Percentiles rank a stretch among this genome's conserved stretches.
Conservation (phyloP, 2,113 vertebrate species). For the Chloroceryle aenea region DNA sequence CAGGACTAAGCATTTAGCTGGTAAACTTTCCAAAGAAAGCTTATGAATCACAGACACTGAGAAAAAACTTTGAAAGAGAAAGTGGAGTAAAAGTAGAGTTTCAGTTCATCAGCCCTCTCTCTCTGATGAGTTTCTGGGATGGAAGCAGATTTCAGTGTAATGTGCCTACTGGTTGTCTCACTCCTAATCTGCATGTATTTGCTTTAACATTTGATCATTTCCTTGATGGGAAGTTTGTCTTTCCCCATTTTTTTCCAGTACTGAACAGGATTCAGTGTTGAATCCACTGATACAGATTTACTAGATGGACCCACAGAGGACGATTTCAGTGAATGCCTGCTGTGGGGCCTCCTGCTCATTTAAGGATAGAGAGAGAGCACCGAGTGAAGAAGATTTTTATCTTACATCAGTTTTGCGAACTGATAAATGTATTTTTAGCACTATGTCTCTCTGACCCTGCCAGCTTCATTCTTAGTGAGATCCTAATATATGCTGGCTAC, state of each 20-base stretch:
- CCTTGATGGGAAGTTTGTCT: background rate
- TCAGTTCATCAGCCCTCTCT: background rate
- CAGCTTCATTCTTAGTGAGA: background rate
- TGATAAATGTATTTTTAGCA: slow-evolving; percentile 29
- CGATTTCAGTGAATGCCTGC: background rate
- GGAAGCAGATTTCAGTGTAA: background rate
- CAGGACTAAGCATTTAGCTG: accelerated
- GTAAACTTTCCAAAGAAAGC: background rate
- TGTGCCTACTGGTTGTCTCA: background rate
- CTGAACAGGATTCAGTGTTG: background rate
- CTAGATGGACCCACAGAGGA: background rate
- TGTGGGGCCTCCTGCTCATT: background rate
- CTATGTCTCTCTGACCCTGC: background rate
- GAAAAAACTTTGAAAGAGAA: background rate
- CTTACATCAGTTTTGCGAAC: background rate
- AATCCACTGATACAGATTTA: background rate
- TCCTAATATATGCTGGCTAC: background rate
- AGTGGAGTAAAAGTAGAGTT: background rate
- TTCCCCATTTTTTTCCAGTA: background rate
- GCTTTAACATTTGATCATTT: background rate
- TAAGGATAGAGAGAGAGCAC: background rate
- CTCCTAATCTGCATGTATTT: background rate
- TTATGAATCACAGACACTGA: background rate
- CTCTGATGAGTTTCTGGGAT: background rate
- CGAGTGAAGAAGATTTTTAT: background rate